Base-by-base conservation (phyloP, 2,797 vertebrate species). In the Cichlasoma orientale region DNA sequence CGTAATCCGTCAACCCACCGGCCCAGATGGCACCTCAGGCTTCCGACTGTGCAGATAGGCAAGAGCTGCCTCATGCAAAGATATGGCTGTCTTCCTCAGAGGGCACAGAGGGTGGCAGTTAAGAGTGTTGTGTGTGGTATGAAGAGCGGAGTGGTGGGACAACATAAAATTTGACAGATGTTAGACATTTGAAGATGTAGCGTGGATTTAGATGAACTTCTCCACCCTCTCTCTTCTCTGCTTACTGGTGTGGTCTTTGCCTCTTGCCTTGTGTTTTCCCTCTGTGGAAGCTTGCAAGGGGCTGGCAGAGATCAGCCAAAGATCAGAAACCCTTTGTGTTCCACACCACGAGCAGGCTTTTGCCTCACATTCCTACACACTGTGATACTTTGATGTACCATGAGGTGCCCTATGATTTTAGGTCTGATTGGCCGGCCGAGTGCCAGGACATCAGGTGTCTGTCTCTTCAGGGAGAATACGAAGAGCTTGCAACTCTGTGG, bases 11-110 rank as follows among this genome's bases (percentile, higher is more conserved):
- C 98, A 99, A 86, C 98, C 98, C 2, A 94, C 96, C 44, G 98
- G 97, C 79, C 98, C 98, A 3, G 98, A 99, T 72, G 98, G 97
- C 82, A 97, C 98, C 33, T 95, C 96, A 88, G 98, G 98, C 92
- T 99, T 99, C 94, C 96, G 95, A 59, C 92, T 95, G 79, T 93
- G 92, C 92, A 95, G 94, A 94, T 93, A 94, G 92, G 90, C 70
- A 72, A 72, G 54, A 79, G 58, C 75, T 82, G 27, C 79, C 69
- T 80, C 74, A 78, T 81, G 76, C 79, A 66, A 79, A 77, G 71
- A 86, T 83, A 78, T 41, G 0, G 19, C 79, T 63, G 68, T 87
- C 69, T 86, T 79, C 77, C 78, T 41, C 69, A 82, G 74, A 74
- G 72, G 77, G 61, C 81, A 29, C 75, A 55, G 73, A 69, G 57